These are phyloP conservation scores for Scotopteryx bipunctaria DNA, from an alignment of 2,888 invertebrate species.

Conservation along the genomic window DNA sequence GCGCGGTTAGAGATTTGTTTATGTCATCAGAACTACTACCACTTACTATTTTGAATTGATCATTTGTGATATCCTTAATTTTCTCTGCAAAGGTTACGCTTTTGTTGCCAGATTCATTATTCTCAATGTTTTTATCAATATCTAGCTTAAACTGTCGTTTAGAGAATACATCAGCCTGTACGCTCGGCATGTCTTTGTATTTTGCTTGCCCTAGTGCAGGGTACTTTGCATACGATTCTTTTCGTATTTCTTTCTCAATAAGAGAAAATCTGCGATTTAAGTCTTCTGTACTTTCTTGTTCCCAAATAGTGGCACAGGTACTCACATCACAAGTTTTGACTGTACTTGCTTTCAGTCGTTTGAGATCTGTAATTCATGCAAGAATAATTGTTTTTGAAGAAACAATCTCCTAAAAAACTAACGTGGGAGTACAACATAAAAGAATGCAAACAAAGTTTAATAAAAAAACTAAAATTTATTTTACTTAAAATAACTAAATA, in stretches of 20 bases:
- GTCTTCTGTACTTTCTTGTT: conserved; percentile 19
- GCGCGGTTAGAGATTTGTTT: conserved; percentile 31
- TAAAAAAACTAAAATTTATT: conserved; percentile 1
- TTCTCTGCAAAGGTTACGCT: conserved; percentile 21
- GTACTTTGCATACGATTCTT: conserved; percentile 10
- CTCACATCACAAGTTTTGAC: conserved; percentile 36
- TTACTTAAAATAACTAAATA: conserved; percentile 1
- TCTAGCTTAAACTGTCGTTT: background rate
- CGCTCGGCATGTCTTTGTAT: background rate
- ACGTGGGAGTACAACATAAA: conserved; percentile 72
- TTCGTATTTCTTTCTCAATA: conserved; percentile 18
- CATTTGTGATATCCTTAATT: conserved; percentile 26
- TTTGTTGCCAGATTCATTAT: background rate
- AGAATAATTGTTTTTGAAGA: conserved; percentile 8
- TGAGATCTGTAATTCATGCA: conserved; percentile 52
- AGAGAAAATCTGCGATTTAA: conserved; percentile 3
- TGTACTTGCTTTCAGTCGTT: conserved; percentile 47
- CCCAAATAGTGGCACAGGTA: conserved; percentile 26
- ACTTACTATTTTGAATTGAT: conserved; percentile 20
- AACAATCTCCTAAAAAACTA: conserved; percentile 16
- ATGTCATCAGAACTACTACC: conserved; percentile 1
- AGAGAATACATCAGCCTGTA: conserved; percentile 9
- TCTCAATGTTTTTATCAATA: background rate
- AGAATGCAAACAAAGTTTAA: background rate
- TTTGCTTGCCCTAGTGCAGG: background rate